Evolutionary conservation across 1,140 invertebrate species (phyloP).

Genomic region (Littorina saxatilis): DNA sequence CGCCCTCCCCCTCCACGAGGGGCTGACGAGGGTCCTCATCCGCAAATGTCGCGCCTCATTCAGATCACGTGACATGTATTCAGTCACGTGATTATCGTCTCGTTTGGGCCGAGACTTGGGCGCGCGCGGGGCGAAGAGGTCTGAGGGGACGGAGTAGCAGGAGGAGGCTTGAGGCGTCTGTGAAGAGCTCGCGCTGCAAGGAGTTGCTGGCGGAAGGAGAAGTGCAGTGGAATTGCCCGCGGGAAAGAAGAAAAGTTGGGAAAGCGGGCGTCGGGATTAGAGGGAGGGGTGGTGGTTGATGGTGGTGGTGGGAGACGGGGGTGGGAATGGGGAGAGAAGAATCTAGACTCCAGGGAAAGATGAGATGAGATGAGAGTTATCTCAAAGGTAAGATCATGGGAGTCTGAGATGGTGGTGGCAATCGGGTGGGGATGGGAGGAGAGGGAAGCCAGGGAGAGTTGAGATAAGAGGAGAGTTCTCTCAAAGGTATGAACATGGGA

Average conservation of each 20-base stretch:
- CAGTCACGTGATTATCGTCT: constrained; percentile 36
- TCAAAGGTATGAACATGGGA: too few species aligned
- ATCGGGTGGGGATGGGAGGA: too few species aligned
- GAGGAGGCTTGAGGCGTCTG: background rate
- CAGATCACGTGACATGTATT: constrained; percentile 32
- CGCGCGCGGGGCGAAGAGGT: background rate
- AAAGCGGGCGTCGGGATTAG: background rate
- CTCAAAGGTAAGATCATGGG: too few species aligned
- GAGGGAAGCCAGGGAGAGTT: too few species aligned
- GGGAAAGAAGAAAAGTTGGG: background rate
- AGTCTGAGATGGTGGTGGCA: too few species aligned
- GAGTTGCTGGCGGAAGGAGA: too few species aligned
- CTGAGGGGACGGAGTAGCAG: background rate
- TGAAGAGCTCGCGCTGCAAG: too few species aligned
- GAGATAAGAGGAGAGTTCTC: too few species aligned
- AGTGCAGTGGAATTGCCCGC: background rate
- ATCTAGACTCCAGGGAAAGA: too few species aligned
- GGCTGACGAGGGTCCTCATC: constrained; percentile 4
- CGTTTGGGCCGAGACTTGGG: background rate
- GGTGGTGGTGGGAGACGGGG: background rate
- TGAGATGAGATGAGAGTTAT: too few species aligned
- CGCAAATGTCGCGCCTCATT: constrained; percentile 19
- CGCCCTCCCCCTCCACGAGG: background rate
- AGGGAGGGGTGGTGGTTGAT: background rate
- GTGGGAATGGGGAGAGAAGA: background rate